Evolutionary conservation across 2,797 vertebrate species (phyloP).

Genomic region (Loriculus beryllinus): DNA sequence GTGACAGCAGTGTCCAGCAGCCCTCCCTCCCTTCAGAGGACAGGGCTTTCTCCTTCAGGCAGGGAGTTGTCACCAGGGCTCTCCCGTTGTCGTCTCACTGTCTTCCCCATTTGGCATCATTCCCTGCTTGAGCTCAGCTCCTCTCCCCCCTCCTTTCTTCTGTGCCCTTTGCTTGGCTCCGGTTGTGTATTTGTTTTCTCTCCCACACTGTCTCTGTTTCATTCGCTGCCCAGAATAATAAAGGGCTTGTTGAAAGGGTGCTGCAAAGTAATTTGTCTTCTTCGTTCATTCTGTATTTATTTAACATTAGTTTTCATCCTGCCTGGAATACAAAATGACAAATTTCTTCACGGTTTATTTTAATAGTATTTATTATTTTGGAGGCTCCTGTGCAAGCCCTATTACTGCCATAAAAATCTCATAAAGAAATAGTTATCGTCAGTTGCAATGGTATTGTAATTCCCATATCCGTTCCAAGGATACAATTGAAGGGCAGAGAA

Average conservation of each 20-base stretch:
- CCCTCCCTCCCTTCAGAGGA: neutral
- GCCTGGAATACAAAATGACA: neutral
- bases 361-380: neutral
- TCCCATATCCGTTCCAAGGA: neutral
- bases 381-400: neutral
- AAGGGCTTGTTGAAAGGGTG: slow-evolving; percentile 45
- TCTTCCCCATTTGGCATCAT: neutral
- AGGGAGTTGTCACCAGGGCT: neutral
- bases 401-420: neutral
- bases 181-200: slow-evolving; percentile 34
- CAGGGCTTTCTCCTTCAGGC: neutral
- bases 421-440: neutral
- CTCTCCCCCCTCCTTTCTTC: neutral
- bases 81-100: neutral
- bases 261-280: slow-evolving; percentile 39
- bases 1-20: neutral
- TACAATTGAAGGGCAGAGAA: neutral
- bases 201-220: slow-evolving; percentile 39
- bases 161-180: slow-evolving; percentile 10
- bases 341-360: neutral
- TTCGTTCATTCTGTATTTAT: slow-evolving; percentile 21
- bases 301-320: neutral
- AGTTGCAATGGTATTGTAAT: neutral
- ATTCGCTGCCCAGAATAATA: slow-evolving; percentile 53
- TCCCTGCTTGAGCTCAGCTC: neutral